Evolutionary conservation across 1,140 invertebrate genomes (phyloP).

Genomic region (Drosophila simulans): DNA sequence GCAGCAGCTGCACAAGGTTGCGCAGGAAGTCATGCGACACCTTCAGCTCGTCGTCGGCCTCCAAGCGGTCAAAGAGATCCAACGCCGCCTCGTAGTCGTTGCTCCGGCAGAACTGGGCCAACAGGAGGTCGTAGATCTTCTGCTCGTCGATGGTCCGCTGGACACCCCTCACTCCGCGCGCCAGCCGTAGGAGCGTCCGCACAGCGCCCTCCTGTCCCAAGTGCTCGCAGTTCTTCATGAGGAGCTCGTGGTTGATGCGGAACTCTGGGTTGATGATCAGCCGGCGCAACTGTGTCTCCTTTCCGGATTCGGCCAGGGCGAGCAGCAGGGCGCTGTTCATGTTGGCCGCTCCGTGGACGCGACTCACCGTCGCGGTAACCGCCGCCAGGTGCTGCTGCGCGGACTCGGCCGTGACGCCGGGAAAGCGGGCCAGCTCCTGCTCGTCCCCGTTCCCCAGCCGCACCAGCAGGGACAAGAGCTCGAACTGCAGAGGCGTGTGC

Average conservation of each 20-base stretch:
- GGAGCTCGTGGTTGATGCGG: constrained; percentile 70
- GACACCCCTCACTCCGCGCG: constrained; percentile 67
- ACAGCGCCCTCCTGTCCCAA: constrained; percentile 75
- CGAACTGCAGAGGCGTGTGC: constrained; percentile 85
- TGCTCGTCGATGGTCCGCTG: constrained; percentile 70
- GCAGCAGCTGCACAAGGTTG: constrained; percentile 72
- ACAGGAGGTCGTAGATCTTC: constrained; percentile 83
- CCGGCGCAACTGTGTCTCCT: constrained; percentile 81
- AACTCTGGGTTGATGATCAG: constrained; percentile 83
- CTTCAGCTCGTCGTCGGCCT: constrained; percentile 78
- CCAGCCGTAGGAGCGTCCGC: constrained; percentile 76
- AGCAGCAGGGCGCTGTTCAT: constrained; percentile 79
- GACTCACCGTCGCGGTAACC: constrained; percentile 72
- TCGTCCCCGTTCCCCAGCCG: constrained; percentile 66
- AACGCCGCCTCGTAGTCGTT: constrained; percentile 83
- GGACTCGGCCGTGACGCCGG: constrained; percentile 16
- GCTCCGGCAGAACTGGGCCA: constrained; percentile 84
- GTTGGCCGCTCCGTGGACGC: constrained; percentile 78
- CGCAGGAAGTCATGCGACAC: constrained; percentile 78
- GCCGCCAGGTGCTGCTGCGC: constrained; percentile 77
- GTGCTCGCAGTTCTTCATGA: constrained; percentile 77
- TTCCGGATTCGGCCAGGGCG: constrained; percentile 84
- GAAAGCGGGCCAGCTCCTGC: constrained; percentile 41
- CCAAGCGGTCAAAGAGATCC: constrained; percentile 80
- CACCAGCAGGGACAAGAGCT: constrained; percentile 84